phyloP scores from a whole-genome alignment of 2,888 invertebrate species.

The Unio pictorum region DNA sequence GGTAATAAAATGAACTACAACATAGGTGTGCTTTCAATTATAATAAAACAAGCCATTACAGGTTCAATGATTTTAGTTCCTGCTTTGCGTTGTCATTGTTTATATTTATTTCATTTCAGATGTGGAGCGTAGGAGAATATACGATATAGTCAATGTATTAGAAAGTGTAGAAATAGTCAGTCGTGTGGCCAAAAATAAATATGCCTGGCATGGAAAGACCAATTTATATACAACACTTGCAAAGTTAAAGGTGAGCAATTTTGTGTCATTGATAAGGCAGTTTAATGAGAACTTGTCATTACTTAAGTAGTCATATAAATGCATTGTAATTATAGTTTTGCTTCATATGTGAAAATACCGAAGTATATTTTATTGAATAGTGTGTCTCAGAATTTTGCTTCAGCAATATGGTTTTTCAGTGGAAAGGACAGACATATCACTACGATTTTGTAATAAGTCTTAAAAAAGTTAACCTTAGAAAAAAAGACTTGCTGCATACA shows the following conservation, averaged over 20 bases:
- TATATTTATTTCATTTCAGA: constrained; percentile 55
- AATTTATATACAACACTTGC: constrained; percentile 77
- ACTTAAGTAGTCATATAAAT: not conserved
- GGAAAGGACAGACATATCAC: too few relatives aligned
- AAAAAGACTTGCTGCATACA: too few relatives aligned
- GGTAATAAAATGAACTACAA: too few relatives aligned
- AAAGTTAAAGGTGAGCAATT: constrained; percentile 75
- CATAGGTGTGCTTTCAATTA: too few relatives aligned
- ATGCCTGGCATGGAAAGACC: constrained; percentile 80
- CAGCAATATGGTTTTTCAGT: too few relatives aligned
- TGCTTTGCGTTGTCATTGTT: not conserved
- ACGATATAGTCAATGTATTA: constrained; percentile 82
- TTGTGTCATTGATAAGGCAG: too few relatives aligned
- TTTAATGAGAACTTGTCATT: not conserved
- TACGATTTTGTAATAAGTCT: too few relatives aligned
- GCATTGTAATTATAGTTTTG: not conserved
- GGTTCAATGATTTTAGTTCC: not conserved
- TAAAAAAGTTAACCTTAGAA: too few relatives aligned
- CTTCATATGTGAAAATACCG: not conserved
- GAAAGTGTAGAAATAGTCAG: constrained; percentile 82
- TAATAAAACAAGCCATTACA: too few relatives aligned
- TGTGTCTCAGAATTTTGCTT: too few relatives aligned
- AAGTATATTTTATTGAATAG: not conserved
- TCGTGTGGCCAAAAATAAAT: constrained; percentile 78
- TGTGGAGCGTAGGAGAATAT: constrained; percentile 81